phyloP scores from a whole-genome alignment of 2,113 vertebrate genomes.

The Amblyornis subalaris region DNA sequence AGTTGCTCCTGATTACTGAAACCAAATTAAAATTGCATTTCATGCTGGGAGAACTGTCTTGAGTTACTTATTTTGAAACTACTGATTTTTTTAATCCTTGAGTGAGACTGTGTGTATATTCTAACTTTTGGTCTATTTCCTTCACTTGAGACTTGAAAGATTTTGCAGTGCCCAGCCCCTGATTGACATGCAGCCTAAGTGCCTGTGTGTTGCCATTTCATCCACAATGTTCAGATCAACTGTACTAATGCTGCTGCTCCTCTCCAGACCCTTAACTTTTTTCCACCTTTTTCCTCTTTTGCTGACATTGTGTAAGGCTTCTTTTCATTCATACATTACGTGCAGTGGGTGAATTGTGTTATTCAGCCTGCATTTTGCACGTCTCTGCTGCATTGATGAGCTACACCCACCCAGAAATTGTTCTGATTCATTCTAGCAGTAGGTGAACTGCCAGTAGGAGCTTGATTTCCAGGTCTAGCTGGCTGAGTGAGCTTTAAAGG shows the following conservation, averaged over 20 bases:
- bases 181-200: background rate
- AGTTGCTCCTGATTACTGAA: background rate
- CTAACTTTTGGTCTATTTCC: background rate
- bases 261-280: background rate
- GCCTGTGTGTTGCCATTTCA: background rate
- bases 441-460: background rate
- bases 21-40: background rate
- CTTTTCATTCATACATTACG: background rate
- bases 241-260: background rate
- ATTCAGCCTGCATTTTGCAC: background rate
- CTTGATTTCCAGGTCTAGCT: slow-evolving; percentile 2
- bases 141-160: background rate
- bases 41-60: background rate
- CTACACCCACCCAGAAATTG: background rate
- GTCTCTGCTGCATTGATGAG: background rate
- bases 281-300: background rate
- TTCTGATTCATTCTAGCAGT: slow-evolving; percentile 7
- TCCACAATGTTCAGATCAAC: background rate
- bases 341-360: background rate
- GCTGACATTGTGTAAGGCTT: background rate
- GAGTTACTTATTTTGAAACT: background rate
- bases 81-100: background rate
- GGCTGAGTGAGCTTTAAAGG: background rate
- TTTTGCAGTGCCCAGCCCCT: background rate
- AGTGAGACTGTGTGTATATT: background rate